phyloP scores from a whole-genome alignment of 2,888 invertebrate species.

The Drosophila dives region DNA sequence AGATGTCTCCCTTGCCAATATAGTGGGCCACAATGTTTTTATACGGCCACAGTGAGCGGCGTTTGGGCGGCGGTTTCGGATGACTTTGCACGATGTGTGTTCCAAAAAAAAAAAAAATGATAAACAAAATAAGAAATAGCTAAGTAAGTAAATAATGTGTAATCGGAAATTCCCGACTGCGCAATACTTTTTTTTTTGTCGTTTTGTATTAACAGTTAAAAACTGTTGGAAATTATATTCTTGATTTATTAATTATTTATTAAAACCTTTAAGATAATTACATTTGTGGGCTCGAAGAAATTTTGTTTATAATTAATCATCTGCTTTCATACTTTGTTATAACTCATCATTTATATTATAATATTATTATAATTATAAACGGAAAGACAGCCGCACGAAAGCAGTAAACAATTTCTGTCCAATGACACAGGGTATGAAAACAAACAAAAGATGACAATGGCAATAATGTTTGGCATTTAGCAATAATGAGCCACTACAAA shows the following conservation, averaged over 20 bases:
- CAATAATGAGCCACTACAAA: slow-evolving; percentile 65
- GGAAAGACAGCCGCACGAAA: neutral
- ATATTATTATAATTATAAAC: neutral
- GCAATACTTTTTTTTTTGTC: neutral
- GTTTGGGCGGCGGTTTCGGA: slow-evolving; percentile 81
- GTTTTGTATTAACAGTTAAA: neutral
- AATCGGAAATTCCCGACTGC: neutral
- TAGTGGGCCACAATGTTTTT: slow-evolving; percentile 93
- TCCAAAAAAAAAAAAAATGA: slow-evolving; percentile 37
- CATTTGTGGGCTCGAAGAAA: neutral
- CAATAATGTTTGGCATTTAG: slow-evolving; percentile 59
- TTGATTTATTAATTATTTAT: neutral
- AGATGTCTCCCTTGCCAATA: slow-evolving; percentile 92
- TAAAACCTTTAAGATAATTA: neutral
- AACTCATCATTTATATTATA: too few species aligned
- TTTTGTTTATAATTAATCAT: neutral
- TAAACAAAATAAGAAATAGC: slow-evolving; percentile 14
- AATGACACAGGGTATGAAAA: slow-evolving; percentile 11
- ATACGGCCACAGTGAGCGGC: slow-evolving; percentile 80
- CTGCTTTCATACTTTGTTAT: neutral
- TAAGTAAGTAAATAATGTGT: slow-evolving; percentile 21
- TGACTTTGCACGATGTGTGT: slow-evolving; percentile 74
- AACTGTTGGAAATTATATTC: neutral
- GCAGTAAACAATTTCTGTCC: neutral
- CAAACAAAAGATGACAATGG: slow-evolving; percentile 71